These are phyloP conservation scores for Lypha dubia DNA, from an alignment of 2,888 invertebrate genomes.

Conservation along the genomic window DNA sequence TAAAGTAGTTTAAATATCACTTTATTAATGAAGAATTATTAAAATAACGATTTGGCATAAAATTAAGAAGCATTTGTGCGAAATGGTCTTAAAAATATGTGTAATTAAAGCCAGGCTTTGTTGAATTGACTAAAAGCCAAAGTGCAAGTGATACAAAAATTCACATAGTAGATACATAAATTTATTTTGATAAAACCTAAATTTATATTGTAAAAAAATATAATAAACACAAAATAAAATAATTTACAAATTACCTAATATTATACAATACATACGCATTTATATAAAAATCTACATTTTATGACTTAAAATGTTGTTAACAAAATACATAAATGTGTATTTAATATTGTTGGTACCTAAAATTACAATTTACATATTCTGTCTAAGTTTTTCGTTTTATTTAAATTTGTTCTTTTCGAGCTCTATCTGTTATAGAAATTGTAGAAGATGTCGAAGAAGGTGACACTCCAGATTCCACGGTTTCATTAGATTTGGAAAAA, in stretches of 20 bases:
- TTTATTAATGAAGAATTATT: slow-evolving; percentile 25
- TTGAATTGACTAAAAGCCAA: slow-evolving; percentile 6
- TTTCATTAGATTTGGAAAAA: slow-evolving; percentile 78
- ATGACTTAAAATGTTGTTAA: slow-evolving; percentile 28
- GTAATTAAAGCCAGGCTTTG: slow-evolving; percentile 6
- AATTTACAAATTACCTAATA: slow-evolving; percentile 26
- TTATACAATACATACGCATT: slow-evolving; percentile 8
- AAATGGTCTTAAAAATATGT: slow-evolving; percentile 24
- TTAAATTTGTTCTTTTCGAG: slow-evolving; percentile 39
- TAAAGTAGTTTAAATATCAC: slow-evolving; percentile 52
- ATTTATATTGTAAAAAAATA: slow-evolving; percentile 10
- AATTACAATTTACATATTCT: slow-evolving; percentile 25
- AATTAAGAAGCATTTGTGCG: slow-evolving; percentile 25
- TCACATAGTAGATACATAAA: too few species aligned
- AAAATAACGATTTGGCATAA: slow-evolving; percentile 12
- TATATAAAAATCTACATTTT: slow-evolving; percentile 34
- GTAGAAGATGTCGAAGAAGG: slow-evolving; percentile 53
- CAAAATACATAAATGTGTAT: background rate
- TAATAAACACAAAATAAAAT: slow-evolving; percentile 28
- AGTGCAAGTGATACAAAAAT: slow-evolving; percentile 41
- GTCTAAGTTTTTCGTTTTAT: slow-evolving; percentile 1
- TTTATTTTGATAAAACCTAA: background rate
- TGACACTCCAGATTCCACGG: slow-evolving; percentile 74
- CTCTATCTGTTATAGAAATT: slow-evolving; percentile 21
- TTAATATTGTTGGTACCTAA: background rate